Conservation (phyloP, 2,797 vertebrate species). For the Silurus aristotelis region DNA sequence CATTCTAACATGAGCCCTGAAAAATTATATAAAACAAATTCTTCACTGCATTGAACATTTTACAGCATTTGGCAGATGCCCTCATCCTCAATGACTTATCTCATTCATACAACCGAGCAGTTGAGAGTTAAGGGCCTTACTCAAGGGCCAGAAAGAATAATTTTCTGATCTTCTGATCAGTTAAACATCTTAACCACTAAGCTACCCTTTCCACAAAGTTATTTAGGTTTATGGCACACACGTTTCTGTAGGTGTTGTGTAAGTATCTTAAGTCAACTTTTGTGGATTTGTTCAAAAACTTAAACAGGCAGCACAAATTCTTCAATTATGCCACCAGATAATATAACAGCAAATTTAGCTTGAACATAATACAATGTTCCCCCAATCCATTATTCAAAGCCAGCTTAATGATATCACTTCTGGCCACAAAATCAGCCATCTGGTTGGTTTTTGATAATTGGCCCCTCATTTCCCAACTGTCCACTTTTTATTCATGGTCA, state of each 20-base stretch:
- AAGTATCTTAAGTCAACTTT: neutral
- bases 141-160: too few relatives aligned
- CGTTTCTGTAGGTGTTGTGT: neutral
- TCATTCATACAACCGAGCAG: too few relatives aligned
- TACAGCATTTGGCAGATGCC: too few relatives aligned
- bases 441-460: slow-evolving; percentile 25
- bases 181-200: too few relatives aligned
- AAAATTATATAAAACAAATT: too few relatives aligned
- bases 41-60: too few relatives aligned
- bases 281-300: neutral
- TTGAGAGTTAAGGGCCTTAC: too few relatives aligned
- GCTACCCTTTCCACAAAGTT: too few relatives aligned
- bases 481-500: slow-evolving; percentile 7
- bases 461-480: slow-evolving; percentile 13
- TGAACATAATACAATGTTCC: slow-evolving; percentile 4
- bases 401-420: slow-evolving; percentile 18
- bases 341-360: neutral
- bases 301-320: neutral
- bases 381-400: slow-evolving; percentile 5
- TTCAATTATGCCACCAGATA: neutral
- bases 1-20: too few relatives aligned
- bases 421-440: slow-evolving; percentile 24
- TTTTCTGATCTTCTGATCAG: too few relatives aligned
- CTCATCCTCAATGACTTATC: too few relatives aligned
- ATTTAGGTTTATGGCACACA: neutral